A percentile compares a stretch with the other conserved stretches of the same genome.
Conservation (phyloP, 2,888 invertebrate species). For the Invenusta paracnida region DNA sequence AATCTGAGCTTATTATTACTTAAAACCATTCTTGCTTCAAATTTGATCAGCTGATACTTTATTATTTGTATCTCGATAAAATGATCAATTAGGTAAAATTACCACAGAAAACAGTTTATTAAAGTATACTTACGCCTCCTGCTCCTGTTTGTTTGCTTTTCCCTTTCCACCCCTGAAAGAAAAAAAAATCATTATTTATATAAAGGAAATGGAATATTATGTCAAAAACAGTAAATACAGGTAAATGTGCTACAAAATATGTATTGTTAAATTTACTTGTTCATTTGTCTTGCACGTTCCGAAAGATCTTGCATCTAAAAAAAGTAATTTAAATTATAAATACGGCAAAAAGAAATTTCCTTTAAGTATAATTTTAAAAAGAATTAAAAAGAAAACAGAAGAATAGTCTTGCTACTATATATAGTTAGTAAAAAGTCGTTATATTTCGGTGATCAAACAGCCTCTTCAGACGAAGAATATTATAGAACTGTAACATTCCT, state of each 20-base stretch:
- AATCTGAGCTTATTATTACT: background rate
- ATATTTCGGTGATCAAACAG: too few species aligned
- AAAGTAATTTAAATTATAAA: too few species aligned
- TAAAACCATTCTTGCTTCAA: background rate
- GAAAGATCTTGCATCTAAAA: conserved; percentile 38
- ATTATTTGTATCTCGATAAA: background rate
- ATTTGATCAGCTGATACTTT: background rate
- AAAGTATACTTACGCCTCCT: background rate
- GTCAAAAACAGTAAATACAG: too few species aligned
- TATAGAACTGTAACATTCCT: too few species aligned
- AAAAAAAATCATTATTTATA: background rate
- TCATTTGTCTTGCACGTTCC: conserved; percentile 38
- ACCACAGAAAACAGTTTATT: too few species aligned
- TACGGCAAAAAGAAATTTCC: too few species aligned
- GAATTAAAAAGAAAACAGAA: too few species aligned
- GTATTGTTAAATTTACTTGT: conserved; percentile 33
- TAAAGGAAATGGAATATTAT: background rate
- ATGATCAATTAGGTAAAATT: background rate
- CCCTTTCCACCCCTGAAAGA: conserved; percentile 2
- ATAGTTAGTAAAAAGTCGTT: too few species aligned
- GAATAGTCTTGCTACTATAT: too few species aligned
- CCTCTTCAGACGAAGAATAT: too few species aligned
- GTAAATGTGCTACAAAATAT: too few species aligned
- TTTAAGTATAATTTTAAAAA: too few species aligned
- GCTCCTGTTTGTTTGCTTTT: background rate